Evolutionary conservation across 2,113 vertebrate genomes (phyloP).

Genomic region (Isichthys henryi): DNA sequence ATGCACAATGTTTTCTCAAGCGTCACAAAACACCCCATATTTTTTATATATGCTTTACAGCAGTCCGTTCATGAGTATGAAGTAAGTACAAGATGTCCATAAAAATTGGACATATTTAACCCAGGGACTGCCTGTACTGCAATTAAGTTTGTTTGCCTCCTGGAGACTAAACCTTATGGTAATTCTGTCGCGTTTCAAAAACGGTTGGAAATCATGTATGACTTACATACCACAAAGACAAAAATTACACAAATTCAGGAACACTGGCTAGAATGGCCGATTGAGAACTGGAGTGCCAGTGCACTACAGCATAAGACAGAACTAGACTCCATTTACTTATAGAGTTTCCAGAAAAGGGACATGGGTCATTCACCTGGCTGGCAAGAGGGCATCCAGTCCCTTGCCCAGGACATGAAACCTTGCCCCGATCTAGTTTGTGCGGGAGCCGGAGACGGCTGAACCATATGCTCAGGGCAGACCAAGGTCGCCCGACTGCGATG

Average conservation of each 20-base stretch:
- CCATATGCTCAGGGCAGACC: conserved; percentile 14
- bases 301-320: not conserved
- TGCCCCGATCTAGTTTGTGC: not conserved
- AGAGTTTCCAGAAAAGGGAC: not conserved
- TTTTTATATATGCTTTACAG: no score
- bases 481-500: conserved; percentile 19
- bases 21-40: no score
- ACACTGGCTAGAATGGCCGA: not conserved
- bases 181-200: not conserved
- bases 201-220: not conserved
- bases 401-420: not conserved
- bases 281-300: not conserved
- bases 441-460: not conserved
- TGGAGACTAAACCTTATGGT: not conserved
- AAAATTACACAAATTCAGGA: not conserved
- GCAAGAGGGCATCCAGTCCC: not conserved
- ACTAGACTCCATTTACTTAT: not conserved
- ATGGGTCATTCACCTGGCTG: not conserved
- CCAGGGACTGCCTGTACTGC: no score
- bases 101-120: no score
- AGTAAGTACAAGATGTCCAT: no score
- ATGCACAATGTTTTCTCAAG: no score
- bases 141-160: not conserved
- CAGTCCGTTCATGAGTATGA: no score
- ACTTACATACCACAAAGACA: not conserved